Base-by-base conservation (phyloP, 1,140 invertebrate species). In the Goniozus legneri region DNA sequence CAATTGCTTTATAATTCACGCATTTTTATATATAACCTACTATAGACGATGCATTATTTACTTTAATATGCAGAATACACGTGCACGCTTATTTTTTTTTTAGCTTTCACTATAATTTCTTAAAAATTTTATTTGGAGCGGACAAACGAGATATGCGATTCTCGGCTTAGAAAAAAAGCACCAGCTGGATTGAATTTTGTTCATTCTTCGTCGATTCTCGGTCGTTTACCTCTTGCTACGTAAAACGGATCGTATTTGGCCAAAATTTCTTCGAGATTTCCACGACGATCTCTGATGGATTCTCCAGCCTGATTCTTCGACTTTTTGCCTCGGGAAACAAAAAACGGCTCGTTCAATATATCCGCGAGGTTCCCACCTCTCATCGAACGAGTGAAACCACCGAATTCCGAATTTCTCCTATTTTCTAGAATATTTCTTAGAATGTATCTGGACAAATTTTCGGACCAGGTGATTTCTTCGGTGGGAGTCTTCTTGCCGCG, bases 251-350 rank as follows among this genome's bases (percentile, higher is more conserved):
- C 58, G 2, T 47, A 38, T 2, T 48, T 44, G 3, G 44, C 43
- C 0, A 64, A 40, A 0, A 62, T 21, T 12, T 63, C 50, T 2
- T 63, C 60, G 10, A 64, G 34, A 6, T 38, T 18, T 0, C 49
- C 47, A 13, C 58, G 57, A 22, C 49, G 52, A 35, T 58, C 36
- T 22, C 52, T 52, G 3, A 42, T 30, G 27, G 2, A 22, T 39
- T 21, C 8, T 35, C 10, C 20, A 8, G 3, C n/a, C 7, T 22
- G 27, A 42, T 18, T 14, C 14, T 24, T 16, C 4, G 8, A 18
- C 19, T 69, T 68, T 34, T 69, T 69, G 8, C 65, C 65, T 13
- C 65, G 48, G 1, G 59, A 61, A 22, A 66, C 62, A 19, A 66
- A 47, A 44, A 60, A 69, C 7, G 62, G 62, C 10, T 64, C 52